Percentiles rank a stretch among this genome's conserved stretches.
Evolutionary conservation across 2,797 vertebrate species (phyloP).

Genomic region (Buceros bicornis): DNA sequence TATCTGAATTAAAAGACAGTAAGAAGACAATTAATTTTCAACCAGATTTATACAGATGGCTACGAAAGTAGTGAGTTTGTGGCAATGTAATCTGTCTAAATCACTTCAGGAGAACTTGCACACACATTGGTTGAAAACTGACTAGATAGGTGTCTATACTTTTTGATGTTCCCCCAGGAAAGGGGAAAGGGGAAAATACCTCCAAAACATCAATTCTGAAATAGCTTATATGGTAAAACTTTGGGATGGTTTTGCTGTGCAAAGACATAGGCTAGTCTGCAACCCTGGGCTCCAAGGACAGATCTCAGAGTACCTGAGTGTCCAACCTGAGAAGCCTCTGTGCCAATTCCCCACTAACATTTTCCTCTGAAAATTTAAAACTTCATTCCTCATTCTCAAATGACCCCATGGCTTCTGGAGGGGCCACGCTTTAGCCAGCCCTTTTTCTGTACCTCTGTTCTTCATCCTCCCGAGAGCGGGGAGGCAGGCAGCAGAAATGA

Average conservation of each 20-base stretch:
- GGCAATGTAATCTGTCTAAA: not conserved
- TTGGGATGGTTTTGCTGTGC: not conserved
- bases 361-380: not conserved
- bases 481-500: not conserved
- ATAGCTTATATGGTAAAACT: not conserved
- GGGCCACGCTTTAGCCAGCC: not conserved
- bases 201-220: not conserved
- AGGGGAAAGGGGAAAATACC: not conserved
- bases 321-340: not conserved
- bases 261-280: not conserved
- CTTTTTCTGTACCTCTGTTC: not conserved
- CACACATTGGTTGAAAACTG: not conserved
- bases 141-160: not conserved
- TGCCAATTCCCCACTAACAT: not conserved
- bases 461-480: not conserved
- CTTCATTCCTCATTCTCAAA: not conserved
- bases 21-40: not conserved
- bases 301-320: not conserved
- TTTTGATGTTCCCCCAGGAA: not conserved
- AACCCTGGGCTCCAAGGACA: not conserved
- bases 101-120: not conserved
- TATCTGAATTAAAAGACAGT: not conserved
- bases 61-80: not conserved
- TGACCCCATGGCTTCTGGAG: not conserved
- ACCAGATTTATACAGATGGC: not conserved